phyloP scores from a whole-genome alignment of 2,888 invertebrate genomes.

The Maniola hyperantus region DNA sequence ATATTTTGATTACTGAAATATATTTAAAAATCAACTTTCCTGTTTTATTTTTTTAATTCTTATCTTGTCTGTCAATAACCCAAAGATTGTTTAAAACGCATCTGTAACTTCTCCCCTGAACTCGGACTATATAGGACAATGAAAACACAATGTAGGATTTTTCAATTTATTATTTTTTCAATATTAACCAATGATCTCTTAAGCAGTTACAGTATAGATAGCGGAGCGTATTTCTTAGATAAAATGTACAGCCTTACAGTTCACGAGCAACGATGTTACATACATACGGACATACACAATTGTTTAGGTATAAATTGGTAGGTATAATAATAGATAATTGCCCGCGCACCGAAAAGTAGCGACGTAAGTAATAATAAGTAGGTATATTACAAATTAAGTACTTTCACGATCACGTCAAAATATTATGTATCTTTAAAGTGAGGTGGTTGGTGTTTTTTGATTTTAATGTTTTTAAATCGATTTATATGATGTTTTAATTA shows the following conservation, averaged over 20 bases:
- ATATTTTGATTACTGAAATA: constrained; percentile 83
- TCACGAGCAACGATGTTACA: constrained; percentile 31
- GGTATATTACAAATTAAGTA: constrained; percentile 56
- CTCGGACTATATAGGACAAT: too few relatives aligned
- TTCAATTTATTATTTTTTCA: constrained; percentile 71
- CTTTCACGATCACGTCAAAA: constrained; percentile 55
- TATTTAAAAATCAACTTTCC: constrained; percentile 71
- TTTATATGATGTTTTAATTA: too few relatives aligned
- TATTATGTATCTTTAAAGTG: constrained; percentile 23
- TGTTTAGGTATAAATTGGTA: constrained; percentile 21
- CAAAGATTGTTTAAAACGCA: too few relatives aligned
- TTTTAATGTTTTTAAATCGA: background rate
- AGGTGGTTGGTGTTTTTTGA: constrained; percentile 10
- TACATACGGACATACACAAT: constrained; percentile 33
- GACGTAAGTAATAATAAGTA: constrained; percentile 40
- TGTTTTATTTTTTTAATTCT: constrained; percentile 48
- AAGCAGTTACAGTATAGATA: constrained; percentile 76
- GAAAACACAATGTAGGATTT: constrained; percentile 43
- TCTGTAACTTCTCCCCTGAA: too few relatives aligned
- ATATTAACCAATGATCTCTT: constrained; percentile 76
- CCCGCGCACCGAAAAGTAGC: constrained; percentile 39
- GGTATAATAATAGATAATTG: constrained; percentile 17
- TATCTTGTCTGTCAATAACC: background rate
- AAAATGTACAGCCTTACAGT: constrained; percentile 46
- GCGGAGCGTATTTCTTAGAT: constrained; percentile 60